Evolutionary conservation across 64 coral and sea anemone genomes (phyloP), one percentile per base, ranked within the genome.

Genomic region (Stichodactyla helianthus): DNA sequence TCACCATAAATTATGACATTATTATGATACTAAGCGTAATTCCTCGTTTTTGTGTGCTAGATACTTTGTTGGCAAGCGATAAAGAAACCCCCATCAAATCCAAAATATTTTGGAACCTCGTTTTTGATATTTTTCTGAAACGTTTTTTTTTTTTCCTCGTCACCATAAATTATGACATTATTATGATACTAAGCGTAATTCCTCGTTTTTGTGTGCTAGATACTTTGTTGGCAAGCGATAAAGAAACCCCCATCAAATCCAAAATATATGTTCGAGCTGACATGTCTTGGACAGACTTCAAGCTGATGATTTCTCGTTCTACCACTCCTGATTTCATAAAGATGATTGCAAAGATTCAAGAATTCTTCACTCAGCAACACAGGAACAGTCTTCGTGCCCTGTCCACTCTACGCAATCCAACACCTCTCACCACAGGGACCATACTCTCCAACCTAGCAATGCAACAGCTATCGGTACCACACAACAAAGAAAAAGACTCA

Each of bases 301-400:
- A 94, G 52, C 83, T 99, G 26, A 94, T 99, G 93, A 99, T 99
- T 55, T 93, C 89, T 59, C 97, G 97, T 16, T 99, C 97, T n/a
- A 99, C 97, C 0, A 95, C 97, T 11, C 93, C 93, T 57, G 97
- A 99, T 85, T 82, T 99, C 77, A 87, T 99, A 5, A 99, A 99
- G 64, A 95, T 99, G 97, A 85, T 92, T 10, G 87, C 88, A 5
- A 99, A 99, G 87, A 99, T 99, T 19, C 91, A 94, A 53, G 93
- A 94, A 53, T 99, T 99, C 77, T 92, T 99, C 31, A 89, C 97
- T 6, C 93, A 99, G 78, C 97, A 99, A 80, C 93, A 94, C 63
- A 92, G 93, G 44, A 99, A 95, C 77, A 95, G 97, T 76, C 88
- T 99, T 50, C 85, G 93, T 71, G 91, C 93, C 12, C 78, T 99